Evolutionary conservation across 2,888 invertebrate genomes (phyloP).

Genomic region (Agonum fuliginosum): DNA sequence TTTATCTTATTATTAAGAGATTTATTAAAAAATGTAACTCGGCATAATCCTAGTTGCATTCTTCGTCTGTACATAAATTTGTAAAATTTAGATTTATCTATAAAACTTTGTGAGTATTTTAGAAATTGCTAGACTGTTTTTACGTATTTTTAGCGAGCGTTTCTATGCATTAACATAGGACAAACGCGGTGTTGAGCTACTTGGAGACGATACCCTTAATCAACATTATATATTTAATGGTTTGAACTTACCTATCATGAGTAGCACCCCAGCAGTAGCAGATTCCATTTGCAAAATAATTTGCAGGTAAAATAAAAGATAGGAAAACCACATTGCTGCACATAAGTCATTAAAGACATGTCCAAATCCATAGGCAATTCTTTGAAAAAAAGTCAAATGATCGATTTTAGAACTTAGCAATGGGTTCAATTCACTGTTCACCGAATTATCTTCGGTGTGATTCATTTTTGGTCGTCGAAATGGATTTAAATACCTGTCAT

Average conservation of each 20-base stretch:
- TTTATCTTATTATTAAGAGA: no score
- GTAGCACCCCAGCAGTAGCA: constrained; percentile 77
- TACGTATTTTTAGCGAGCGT: no score
- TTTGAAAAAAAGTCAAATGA: constrained; percentile 69
- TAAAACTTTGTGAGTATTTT: no score
- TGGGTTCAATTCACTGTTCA: background rate
- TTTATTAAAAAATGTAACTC: no score
- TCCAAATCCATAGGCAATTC: constrained; percentile 80
- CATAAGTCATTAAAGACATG: constrained; percentile 94
- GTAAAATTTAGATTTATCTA: no score
- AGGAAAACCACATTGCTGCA: constrained; percentile 96
- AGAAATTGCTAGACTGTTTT: no score
- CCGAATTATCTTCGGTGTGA: constrained; percentile 8
- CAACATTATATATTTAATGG: no score
- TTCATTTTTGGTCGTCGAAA: constrained; percentile 12
- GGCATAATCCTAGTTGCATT: no score
- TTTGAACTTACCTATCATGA: constrained; percentile 81
- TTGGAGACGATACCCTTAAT: no score
- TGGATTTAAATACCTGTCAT: constrained; percentile 8
- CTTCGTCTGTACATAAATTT: no score
- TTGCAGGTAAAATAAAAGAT: constrained; percentile 88
- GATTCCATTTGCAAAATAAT: constrained; percentile 77
- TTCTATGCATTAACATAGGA: no score
- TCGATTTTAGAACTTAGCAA: constrained; percentile 1
- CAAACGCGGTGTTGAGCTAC: no score